phyloP scores from a whole-genome alignment of 2,888 invertebrate species.

The Synergus japonicus region DNA sequence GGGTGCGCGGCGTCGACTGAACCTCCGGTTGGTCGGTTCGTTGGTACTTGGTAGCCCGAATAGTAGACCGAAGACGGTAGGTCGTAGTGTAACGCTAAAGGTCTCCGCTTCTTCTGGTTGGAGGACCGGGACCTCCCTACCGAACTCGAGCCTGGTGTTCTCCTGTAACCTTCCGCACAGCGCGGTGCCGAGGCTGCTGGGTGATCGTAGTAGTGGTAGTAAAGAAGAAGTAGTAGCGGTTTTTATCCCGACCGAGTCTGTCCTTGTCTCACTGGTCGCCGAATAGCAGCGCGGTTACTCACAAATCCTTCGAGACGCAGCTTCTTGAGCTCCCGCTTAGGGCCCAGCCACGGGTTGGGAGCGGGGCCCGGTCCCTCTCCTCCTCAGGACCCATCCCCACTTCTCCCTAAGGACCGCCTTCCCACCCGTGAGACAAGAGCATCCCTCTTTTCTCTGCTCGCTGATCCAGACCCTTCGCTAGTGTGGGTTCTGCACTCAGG shows the following conservation, averaged over 20 bases:
- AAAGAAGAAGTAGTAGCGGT: constrained; percentile 68
- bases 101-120: constrained; percentile 75
- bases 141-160: constrained; percentile 66
- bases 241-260: constrained; percentile 64
- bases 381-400: constrained; percentile 56
- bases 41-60: constrained; percentile 74
- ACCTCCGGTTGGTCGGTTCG: constrained; percentile 66
- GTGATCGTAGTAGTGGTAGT: constrained; percentile 56
- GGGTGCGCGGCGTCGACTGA: constrained; percentile 78
- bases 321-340: constrained; percentile 71
- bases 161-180: constrained; percentile 48
- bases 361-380: constrained; percentile 52
- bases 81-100: constrained; percentile 74
- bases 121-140: constrained; percentile 77
- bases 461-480: constrained; percentile 35
- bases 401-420: constrained; percentile 64
- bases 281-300: constrained; percentile 75
- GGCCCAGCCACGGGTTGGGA: constrained; percentile 50
- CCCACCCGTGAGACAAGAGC: constrained; percentile 64
- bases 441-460: constrained; percentile 67
- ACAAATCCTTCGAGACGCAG: constrained; percentile 73
- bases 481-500: constrained; percentile 39
- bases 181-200: constrained; percentile 55
- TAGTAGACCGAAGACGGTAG: constrained; percentile 77
- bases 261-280: constrained; percentile 69